Conservation (phyloP, 2,888 invertebrate genomes). For the Brachyptera risi region DNA sequence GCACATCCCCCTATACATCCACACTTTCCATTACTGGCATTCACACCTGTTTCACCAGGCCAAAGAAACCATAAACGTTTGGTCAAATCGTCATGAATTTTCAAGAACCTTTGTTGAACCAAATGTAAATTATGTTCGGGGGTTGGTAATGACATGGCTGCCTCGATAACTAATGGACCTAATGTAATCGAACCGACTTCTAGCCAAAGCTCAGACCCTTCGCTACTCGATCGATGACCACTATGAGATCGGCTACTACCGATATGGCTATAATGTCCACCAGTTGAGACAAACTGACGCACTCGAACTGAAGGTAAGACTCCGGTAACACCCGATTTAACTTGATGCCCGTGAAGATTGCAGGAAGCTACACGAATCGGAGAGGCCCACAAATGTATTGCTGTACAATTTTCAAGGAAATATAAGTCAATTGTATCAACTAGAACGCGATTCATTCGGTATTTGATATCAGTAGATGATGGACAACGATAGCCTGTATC, state of each 20-base stretch:
- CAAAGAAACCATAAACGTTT: conserved; percentile 94
- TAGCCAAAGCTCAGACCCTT: conserved; percentile 53
- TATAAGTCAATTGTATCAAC: conserved; percentile 88
- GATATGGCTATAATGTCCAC: conserved; percentile 46
- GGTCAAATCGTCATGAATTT: conserved; percentile 76
- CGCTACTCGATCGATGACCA: conserved; percentile 37
- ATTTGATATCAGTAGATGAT: conserved; percentile 81
- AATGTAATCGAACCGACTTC: conserved; percentile 70
- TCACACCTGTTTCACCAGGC: conserved; percentile 62
- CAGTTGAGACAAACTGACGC: conserved; percentile 62
- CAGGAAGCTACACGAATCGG: conserved; percentile 86
- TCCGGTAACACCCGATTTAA: conserved; percentile 83
- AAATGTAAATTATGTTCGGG: conserved; percentile 72
- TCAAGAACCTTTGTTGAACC: conserved; percentile 73
- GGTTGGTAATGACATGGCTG: conserved; percentile 75
- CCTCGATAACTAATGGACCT: conserved; percentile 86
- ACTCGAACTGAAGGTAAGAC: conserved; percentile 71
- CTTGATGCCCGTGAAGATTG: conserved; percentile 91
- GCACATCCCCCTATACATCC: conserved; percentile 94
- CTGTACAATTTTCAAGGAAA: conserved; percentile 83
- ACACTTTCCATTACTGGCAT: conserved; percentile 58
- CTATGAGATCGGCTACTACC: conserved; percentile 50
- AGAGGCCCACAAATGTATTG: conserved; percentile 82
- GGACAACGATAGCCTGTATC: conserved; percentile 71
- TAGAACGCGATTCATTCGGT: conserved; percentile 85